Base-by-base conservation (phyloP, 2,113 vertebrate species). In the Neolamprologus tretocephalus region DNA sequence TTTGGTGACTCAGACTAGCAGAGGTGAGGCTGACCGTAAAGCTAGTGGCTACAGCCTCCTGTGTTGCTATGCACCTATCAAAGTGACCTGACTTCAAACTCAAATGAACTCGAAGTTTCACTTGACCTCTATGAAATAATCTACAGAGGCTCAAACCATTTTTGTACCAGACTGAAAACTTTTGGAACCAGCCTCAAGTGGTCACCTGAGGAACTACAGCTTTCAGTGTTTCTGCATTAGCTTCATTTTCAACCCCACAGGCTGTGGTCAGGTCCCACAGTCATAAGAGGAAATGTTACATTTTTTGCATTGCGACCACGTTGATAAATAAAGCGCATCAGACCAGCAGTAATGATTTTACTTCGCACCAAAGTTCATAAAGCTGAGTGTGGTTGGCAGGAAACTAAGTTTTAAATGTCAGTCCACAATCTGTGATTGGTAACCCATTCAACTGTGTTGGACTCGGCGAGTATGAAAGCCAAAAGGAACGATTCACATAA, bases 361-460 rank as follows among this genome's bases (percentile, higher is more conserved):
- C 19, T 47, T 11, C 11, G 14, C 68, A 8, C 40, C 68, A 11
- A 28, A 75, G 68, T 47, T 26, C 42, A 78, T 47, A 8, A 78
- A 49, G 71, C 71, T n/a, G 45, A 51, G 26, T 3, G 10, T 1
- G 0, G 3, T 4, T 51, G 4, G 26, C 45, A 78, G 23, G 0
- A 49, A 75, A 5, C 23, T 11, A 19, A 0, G 16, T 2, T 78
- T 78, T 51, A 78, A 49, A 49, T 78, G 71, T 49, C 71, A 49
- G 71, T 28, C 73, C 45, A 31, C 73, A 51, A 51, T 31, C 73
- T 31, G 9, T n/a, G 45, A 75, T 49, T 49, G 42, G 42, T 12
- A 49, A 47, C 23, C 16, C 23, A 3, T 49, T 49, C 71, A 75
- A 28, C 42, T 75, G 71, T 49, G 71, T 51, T 51, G 26, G 73